Evolutionary conservation across 2,113 vertebrate species (phyloP).

Genomic region (Psittacara wagleri): DNA sequence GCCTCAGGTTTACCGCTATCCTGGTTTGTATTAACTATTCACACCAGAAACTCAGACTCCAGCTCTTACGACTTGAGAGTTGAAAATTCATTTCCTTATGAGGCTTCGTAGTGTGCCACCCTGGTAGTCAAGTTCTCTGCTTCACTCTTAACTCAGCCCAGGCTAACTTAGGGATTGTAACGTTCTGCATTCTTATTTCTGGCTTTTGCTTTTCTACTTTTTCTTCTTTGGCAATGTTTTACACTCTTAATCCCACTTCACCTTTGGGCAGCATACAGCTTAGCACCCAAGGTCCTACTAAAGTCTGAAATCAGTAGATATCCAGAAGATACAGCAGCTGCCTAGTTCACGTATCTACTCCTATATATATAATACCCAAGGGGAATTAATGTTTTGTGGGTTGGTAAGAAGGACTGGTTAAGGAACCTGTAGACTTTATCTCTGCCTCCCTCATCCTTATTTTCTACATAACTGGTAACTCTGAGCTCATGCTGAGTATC

Average conservation of each 20-base stretch:
- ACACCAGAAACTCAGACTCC: background rate
- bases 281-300: background rate
- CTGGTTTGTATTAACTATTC: background rate
- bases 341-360: background rate
- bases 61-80: background rate
- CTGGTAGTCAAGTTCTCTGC: background rate
- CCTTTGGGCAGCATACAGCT: background rate
- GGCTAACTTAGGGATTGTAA: background rate
- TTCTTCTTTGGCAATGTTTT: background rate
- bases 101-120: background rate
- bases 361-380: background rate
- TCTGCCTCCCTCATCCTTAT: rapidly evolving
- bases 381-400: background rate
- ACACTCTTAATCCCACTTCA: background rate
- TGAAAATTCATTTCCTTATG: background rate
- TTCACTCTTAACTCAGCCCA: background rate
- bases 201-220: background rate
- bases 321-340: background rate
- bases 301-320: background rate
- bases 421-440: background rate
- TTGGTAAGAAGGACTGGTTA: background rate
- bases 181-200: background rate
- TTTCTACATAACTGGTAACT: background rate
- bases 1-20: background rate
- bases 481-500: background rate